Percentiles rank a stretch among this genome's conserved stretches.
phyloP scores from a whole-genome alignment of 2,888 invertebrate genomes.

The Adela reaumurella region DNA sequence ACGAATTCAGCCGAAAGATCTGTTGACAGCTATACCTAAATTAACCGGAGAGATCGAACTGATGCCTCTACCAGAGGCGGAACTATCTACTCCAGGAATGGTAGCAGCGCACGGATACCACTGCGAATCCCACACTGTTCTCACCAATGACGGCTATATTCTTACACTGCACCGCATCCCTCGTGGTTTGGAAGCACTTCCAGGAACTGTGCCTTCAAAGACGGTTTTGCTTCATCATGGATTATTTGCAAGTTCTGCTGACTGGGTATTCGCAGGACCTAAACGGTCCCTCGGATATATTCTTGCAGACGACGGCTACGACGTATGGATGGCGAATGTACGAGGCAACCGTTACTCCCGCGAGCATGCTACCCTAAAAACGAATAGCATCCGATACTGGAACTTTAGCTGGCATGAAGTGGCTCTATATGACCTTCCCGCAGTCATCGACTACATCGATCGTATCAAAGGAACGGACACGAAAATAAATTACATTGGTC shows the following conservation, averaged over 20 bases:
- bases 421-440: slow-evolving; percentile 82
- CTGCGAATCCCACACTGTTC: slow-evolving; percentile 66
- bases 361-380: slow-evolving; percentile 55
- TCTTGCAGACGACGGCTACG: slow-evolving; percentile 66
- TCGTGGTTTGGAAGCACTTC: slow-evolving; percentile 26
- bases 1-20: slow-evolving; percentile 24
- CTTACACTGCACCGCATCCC: slow-evolving; percentile 79
- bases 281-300: slow-evolving; percentile 63
- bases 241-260: slow-evolving; percentile 70
- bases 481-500: slow-evolving; percentile 71
- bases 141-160: slow-evolving; percentile 77
- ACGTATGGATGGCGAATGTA: slow-evolving; percentile 81
- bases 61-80: slow-evolving; percentile 28
- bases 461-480: slow-evolving; percentile 25
- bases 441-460: slow-evolving; percentile 66
- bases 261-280: slow-evolving; percentile 72
- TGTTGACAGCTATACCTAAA: slow-evolving; percentile 14
- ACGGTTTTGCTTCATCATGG: slow-evolving; percentile 77
- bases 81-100: slow-evolving; percentile 33
- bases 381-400: slow-evolving; percentile 65
- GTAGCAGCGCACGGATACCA: slow-evolving; percentile 59
- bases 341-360: slow-evolving; percentile 75
- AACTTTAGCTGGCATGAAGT: slow-evolving; percentile 84
- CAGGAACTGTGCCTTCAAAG: slow-evolving; percentile 20
- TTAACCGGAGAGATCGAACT: not conserved